Base-by-base conservation (phyloP, 2,113 vertebrate species). In the Brachirus orientalis region DNA sequence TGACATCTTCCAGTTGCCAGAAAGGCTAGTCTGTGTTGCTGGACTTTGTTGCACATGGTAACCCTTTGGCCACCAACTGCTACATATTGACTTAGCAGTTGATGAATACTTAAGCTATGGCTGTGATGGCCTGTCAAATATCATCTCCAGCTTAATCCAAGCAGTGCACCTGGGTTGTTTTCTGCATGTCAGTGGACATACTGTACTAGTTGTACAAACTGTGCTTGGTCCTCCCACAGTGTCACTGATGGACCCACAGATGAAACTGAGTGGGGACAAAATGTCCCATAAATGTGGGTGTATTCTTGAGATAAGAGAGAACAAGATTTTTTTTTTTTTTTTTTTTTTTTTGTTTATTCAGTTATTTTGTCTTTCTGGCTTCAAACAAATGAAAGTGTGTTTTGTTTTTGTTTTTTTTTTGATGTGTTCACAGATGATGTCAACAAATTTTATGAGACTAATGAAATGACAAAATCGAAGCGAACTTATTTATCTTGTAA, bases 401-500 rank as follows among this genome's bases (percentile, higher is more conserved):
- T n/a, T n/a, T n/a, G n/a, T n/a, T n/a, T n/a, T n/a, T n/a, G n/a
- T n/a, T n/a, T n/a, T n/a, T n/a, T n/a, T 85, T 84, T 81, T 53
- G 45, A 85, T 66, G 79, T 73, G 84, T 86, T 86, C 79, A 84
- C 82, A 84, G 84, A 90, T 90, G 82, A 89, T 91, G 88, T 90
- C 89, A 87, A 83, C 77, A 86, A 83, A 90, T 84, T 87, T 77
- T 86, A 85, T 84, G 78, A 84, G 75, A 79, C 63, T 73, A 79
- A 86, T 83, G 64, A 82, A 84, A 70, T 76, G 85, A 89, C 78
- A 73, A 64, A 80, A 83, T 77, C 58, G 40, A 79, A 85, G 80
- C 76, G 89, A 91, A 90, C 88, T 84, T 92, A 92, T 92, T 92
- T 92, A 91, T 92, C 83, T 48, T 93, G 93, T 93, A 93, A 86